Evolutionary conservation across 2,888 invertebrate genomes (phyloP), one percentile per base, ranked within the genome.

Genomic region (Pyralis farinalis): DNA sequence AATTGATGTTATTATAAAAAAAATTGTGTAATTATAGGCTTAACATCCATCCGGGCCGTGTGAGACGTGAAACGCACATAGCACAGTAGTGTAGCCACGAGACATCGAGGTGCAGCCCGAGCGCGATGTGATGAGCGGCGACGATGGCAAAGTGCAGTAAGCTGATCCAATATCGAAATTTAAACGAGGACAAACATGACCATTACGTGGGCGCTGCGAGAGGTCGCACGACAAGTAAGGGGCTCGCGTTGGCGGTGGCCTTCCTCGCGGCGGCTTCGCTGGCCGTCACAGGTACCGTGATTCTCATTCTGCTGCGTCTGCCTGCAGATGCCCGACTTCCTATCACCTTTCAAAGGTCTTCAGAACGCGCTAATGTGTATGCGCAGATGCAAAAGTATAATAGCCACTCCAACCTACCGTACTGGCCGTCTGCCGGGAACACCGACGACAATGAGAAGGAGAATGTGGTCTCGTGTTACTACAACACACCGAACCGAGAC

Each of bases 381-480:
- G 25, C 25, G 2, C 25, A 25, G 25, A 25, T 25, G 25, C 25
- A 25, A 25, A 25, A 25, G 7, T 25, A 25, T n/a, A 4, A 25
- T 7, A 25, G 25, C 7, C 25, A 25, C 3, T 25, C n/a, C 1
- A n/a, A n/a, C n/a, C 25, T n/a, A 2, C 25, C n/a, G 25, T 8
- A 25, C 25, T 2, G 3, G n/a, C 25, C 25, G 1, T 1, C 25
- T 7, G 25, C 7, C 7, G 25, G 3, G 2, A 25, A 25, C 2
- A 25, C 10, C 11, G 8, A 20, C 6, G 36, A 29, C 12, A 27
- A 9, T 12, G 12, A 10, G 30, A 33, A 12, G 27, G 39, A 34
- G 11, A 68, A 53, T 40, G 74, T 84, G n/a, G 61, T 86, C 5
- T 72, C 94, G 7, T 96, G 95, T 64, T 96, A 96, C 76, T 95